Conservation (phyloP, 2,797 vertebrate genomes). For the Phrynocephalus guinanensis region DNA sequence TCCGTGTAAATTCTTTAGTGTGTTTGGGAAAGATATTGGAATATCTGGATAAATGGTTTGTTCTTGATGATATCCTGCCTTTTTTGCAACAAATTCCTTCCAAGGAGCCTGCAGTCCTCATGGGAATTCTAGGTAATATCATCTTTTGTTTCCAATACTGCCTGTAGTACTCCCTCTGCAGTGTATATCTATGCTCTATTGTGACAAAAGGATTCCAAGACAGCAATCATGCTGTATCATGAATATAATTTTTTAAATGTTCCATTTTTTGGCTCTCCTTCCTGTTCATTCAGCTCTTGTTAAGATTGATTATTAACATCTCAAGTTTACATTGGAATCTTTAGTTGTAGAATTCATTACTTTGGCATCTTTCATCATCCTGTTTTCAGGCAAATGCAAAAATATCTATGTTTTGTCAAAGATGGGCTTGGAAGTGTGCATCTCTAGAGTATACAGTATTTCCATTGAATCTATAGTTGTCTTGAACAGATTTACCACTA, state of each 20-base stretch:
- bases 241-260: neutral
- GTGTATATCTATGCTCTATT: slow-evolving; percentile 11
- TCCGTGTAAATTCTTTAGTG: slow-evolving; percentile 97
- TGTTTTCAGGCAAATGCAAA: neutral
- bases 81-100: slow-evolving; percentile 98
- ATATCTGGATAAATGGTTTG: slow-evolving; percentile 98
- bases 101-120: slow-evolving; percentile 96
- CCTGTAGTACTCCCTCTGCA: slow-evolving; percentile 20
- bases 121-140: slow-evolving; percentile 94
- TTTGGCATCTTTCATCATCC: neutral
- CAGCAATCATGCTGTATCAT: neutral
- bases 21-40: slow-evolving; percentile 98
- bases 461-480: neutral
- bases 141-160: slow-evolving; percentile 39
- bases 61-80: slow-evolving; percentile 97
- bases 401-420: neutral
- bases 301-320: slow-evolving; percentile 4
- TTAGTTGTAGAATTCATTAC: neutral
- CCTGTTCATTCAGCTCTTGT: neutral
- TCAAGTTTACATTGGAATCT: neutral
- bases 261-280: neutral
- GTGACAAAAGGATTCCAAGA: neutral
- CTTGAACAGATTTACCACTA: neutral
- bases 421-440: neutral
- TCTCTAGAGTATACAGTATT: neutral